A percentile compares a stretch with the other conserved stretches of the same genome.
Conservation (phyloP, 2,888 invertebrate species). For the Sericinus montela region DNA sequence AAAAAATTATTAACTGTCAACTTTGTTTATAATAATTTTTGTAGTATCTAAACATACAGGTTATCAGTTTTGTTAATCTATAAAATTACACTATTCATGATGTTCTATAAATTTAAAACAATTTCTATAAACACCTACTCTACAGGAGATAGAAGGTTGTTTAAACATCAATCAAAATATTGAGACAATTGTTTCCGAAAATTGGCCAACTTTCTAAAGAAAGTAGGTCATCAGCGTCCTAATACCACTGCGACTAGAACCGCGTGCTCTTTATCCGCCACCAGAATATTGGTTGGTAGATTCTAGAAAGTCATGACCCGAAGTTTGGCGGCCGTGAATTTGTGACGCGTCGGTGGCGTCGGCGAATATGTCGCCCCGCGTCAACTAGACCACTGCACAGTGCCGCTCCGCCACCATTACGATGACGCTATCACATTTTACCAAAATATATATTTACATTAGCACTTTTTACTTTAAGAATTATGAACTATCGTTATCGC, state of each 20-base stretch:
- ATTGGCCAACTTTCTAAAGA: conserved; percentile 32
- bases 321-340: conserved; percentile 50
- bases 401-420: conserved; percentile 47
- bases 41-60: too few species aligned
- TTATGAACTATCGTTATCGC: conserved; percentile 23
- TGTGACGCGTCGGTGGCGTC: conserved; percentile 66
- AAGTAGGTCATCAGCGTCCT: conserved; percentile 37
- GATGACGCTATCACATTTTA: conserved; percentile 62
- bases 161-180: too few species aligned
- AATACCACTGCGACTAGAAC: conserved; percentile 26
- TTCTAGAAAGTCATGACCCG: conserved; percentile 58
- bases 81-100: too few species aligned
- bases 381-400: conserved; percentile 43
- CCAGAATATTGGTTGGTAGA: conserved; percentile 31
- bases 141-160: not conserved
- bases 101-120: too few species aligned
- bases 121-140: too few species aligned
- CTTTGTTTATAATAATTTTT: too few species aligned
- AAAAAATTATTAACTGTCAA: too few species aligned
- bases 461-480: conserved; percentile 24
- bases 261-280: conserved; percentile 19
- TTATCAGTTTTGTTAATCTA: too few species aligned
- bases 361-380: conserved; percentile 56
- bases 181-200: conserved; percentile 10
- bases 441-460: conserved; percentile 29